These are phyloP conservation scores for Drosophila leonis DNA, from an alignment of 2,888 invertebrate species.

Conservation along the genomic window DNA sequence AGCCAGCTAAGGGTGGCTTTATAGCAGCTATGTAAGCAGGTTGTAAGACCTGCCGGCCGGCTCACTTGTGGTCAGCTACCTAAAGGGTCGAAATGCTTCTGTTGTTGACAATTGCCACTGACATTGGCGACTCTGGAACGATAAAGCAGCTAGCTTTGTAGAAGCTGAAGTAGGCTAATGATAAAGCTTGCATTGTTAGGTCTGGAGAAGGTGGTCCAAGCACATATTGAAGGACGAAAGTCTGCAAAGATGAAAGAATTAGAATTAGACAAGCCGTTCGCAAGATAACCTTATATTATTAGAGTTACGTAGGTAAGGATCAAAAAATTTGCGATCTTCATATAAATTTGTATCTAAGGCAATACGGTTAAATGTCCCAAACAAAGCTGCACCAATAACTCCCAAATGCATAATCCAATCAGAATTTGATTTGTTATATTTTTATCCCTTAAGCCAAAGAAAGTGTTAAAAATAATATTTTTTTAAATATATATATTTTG, in stretches of 20 bases:
- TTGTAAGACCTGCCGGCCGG: conserved; percentile 71
- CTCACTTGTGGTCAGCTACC: conserved; percentile 64
- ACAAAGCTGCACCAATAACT: too few species aligned
- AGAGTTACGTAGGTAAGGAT: neutral
- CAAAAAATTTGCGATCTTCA: neutral
- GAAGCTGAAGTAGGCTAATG: conserved; percentile 1
- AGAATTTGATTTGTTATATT: too few species aligned
- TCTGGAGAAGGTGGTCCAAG: neutral
- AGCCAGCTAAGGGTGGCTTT: conserved; percentile 35
- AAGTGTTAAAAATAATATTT: too few species aligned
- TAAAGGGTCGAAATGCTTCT: conserved; percentile 49
- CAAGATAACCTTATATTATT: neutral
- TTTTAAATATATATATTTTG: too few species aligned
- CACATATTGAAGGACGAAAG: neutral
- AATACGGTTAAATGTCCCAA: too few species aligned
- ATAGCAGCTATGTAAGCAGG: conserved; percentile 48
- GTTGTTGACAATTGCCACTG: conserved; percentile 62
- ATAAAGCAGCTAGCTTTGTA: neutral
- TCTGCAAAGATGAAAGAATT: neutral
- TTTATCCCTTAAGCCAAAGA: too few species aligned
- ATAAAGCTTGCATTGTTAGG: neutral
- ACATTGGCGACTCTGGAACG: conserved; percentile 15
- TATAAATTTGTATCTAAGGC: too few species aligned
- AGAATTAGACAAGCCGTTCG: neutral
- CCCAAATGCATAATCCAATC: too few species aligned